These are phyloP conservation scores for Psephotus haematonotus DNA, from an alignment of 2,113 vertebrate genomes.

Conservation along the genomic window DNA sequence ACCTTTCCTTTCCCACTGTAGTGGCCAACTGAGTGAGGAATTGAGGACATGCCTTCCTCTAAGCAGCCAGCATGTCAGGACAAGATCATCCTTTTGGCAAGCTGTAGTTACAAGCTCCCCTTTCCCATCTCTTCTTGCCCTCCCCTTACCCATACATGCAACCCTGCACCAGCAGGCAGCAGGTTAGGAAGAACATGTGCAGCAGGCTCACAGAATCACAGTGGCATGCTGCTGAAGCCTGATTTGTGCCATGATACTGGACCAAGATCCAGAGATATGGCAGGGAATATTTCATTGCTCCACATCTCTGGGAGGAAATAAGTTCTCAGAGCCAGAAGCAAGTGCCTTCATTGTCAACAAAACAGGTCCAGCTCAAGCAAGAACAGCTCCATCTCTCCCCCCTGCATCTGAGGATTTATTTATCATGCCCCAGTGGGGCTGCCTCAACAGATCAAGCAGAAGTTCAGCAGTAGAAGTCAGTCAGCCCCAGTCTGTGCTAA, in stretches of 20 bases:
- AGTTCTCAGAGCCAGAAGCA: not conserved
- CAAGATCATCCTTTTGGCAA: not conserved
- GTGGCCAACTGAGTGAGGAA: not conserved
- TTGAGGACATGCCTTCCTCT: not conserved
- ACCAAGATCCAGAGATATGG: not conserved
- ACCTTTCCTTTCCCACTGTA: not conserved
- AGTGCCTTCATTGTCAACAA: not conserved
- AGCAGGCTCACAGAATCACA: not conserved
- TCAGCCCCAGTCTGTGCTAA: not conserved
- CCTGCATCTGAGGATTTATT: not conserved
- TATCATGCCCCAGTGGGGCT: not conserved
- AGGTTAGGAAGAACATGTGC: not conserved
- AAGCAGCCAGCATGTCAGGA: not conserved
- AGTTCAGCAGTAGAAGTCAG: not conserved
- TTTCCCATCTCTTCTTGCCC: not conserved
- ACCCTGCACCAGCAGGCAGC: not conserved
- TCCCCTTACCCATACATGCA: not conserved
- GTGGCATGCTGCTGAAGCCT: not conserved
- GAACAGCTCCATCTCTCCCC: not conserved
- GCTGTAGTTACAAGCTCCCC: not conserved
- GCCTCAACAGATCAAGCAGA: not conserved
- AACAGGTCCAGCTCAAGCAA: not conserved
- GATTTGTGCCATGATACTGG: not conserved
- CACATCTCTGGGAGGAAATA: not conserved
- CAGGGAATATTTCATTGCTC: not conserved